Base-by-base conservation (phyloP, 2,888 invertebrate species). In the Mayetiola destructor region DNA sequence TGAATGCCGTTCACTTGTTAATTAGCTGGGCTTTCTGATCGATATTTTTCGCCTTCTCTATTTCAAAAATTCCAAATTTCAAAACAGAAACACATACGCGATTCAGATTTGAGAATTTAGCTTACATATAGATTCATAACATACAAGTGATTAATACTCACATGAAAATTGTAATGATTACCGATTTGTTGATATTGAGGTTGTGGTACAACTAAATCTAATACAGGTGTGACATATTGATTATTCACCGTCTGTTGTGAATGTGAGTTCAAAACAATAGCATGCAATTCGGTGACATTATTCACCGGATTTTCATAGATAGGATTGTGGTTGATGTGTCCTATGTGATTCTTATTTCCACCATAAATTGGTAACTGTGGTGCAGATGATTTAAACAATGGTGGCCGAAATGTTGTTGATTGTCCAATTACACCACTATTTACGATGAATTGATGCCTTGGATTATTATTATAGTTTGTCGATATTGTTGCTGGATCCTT, bases 391-490 rank as follows among this genome's bases (percentile, higher is more conserved):
- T 42, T 48, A 6, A n/a, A 27, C 16, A 48, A n/a, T 16, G 16
- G 27, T n/a, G 48, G n/a, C 9, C 48, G 27, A 2, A n/a, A n/a
- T n/a, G 5, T 23, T 3, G 48, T 5, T 27, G 39, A 39, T 39
- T 23, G 48, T n/a, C n/a, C 48, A 48, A 48, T 27, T 48, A 48
- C 2, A 48, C n/a, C n/a, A n/a, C n/a, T n/a, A n/a, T n/a, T n/a
- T n/a, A n/a, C n/a, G n/a, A n/a, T n/a, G n/a, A n/a, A 48, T 27
- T 48, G 48, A 6, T 32, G 32, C 32, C 12, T 8, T 12, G 8
- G 32, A 9, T 48, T 23, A n/a, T 23, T 27, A 9, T 48, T 48
- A 12, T 59, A 63, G 66, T 64, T 57, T 56, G 54, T 56, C 18
- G 60, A 57, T 40, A 59, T 56, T 40, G 48, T n/a, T 16, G 56